A percentile compares a stretch with the other conserved stretches of the same genome.
phyloP scores from a whole-genome alignment of 2,888 invertebrate genomes.

The Keiferia lycopersicella region DNA sequence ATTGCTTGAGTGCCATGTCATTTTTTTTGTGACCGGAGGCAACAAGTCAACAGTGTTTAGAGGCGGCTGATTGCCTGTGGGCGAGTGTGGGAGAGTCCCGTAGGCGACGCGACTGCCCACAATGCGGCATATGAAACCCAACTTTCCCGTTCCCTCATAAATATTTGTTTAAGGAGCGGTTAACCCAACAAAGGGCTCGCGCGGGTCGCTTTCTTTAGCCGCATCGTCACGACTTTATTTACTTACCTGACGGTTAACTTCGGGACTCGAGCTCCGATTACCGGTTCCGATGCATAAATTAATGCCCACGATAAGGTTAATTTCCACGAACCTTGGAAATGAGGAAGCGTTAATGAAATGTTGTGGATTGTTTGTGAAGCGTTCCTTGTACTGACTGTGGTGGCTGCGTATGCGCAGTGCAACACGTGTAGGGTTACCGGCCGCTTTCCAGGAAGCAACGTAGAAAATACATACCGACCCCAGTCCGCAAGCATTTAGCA shows the following conservation, averaged over 20 bases:
- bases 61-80: not conserved
- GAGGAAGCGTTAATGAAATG: not conserved
- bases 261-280: not conserved
- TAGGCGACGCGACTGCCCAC: not conserved
- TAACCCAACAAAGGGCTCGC: not conserved
- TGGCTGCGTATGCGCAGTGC: not conserved
- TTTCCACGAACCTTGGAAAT: conserved; percentile 15
- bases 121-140: not conserved
- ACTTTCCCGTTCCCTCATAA: not conserved
- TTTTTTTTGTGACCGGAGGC: not conserved
- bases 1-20: too few species aligned
- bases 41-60: not conserved
- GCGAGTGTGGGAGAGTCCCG: not conserved
- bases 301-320: not conserved
- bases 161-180: not conserved
- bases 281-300: conserved; percentile 13
- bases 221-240: not conserved
- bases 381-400: conserved; percentile 3
- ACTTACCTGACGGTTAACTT: not conserved
- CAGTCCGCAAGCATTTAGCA: not conserved
- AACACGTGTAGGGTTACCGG: not conserved
- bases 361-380: conserved; percentile 4
- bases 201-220: not conserved
- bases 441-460: conserved; percentile 2
- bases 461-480: not conserved